Base-by-base conservation (phyloP, 2,888 invertebrate genomes). In the Bugula neritina region DNA sequence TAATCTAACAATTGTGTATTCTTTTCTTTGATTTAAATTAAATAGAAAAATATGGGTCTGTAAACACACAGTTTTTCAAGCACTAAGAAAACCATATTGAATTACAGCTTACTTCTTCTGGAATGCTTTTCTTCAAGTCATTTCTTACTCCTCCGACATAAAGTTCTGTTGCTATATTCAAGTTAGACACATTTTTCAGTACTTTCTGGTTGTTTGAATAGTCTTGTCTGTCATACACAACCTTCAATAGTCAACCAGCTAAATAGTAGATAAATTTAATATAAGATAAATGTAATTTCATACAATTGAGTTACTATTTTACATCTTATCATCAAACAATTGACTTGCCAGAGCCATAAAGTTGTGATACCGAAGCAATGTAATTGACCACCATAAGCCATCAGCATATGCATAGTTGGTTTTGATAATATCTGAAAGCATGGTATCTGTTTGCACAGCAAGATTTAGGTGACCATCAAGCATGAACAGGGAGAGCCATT, bases 161-260 rank as follows among this genome's bases (percentile, higher is more conserved):
- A 2, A 63, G 25, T 29, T 27, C 25, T 13, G 31, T 25, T 27
- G 13, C 31, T 13, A 63, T 31, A 63, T 3, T 29, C 10, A 63
- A 27, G n/a, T 63, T 31, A 5, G 63, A 63, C 1, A 13, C 27
- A 5, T 34, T 31, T 10, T 27, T 27, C 27, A 17, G n/a, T 31
- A 10, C 63, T 31, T 31, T 27, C 10, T 31, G 31, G 31, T 63
- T 63, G 63, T 63, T 63, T 31, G 63, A 5, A n/a, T 63, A 63
- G n/a, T 63, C 63, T 13, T 63, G 5, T 17, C 17, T 34, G 2
- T 31, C 63, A 34, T 63, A 13, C 13, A 63, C 34, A 63, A 63
- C 63, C 63, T 63, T 31, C 57, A 57, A 57, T 10, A 57, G 21
- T 52, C 10, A 10, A 17, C 21, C 21, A 10, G 21, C 10, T 52